A percentile compares a stretch with the other conserved stretches of the same genome.
Evolutionary conservation across 2,888 invertebrate genomes (phyloP).

Genomic region (Agriopis aurantiaria): DNA sequence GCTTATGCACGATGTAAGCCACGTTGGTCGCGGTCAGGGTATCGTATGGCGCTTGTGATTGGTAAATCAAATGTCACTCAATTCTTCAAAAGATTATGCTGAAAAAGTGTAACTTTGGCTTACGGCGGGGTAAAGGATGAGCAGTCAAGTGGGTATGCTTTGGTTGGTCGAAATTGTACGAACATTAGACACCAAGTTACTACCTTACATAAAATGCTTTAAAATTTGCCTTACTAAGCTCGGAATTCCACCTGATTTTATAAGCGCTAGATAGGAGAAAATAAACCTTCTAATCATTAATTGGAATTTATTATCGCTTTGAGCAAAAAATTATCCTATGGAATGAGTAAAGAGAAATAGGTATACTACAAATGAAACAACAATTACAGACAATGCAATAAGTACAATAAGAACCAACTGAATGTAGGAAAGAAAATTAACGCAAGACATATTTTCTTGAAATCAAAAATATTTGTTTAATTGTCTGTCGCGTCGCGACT

Average conservation of each 20-base stretch:
- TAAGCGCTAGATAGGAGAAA: conserved; percentile 11
- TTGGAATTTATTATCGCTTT: conserved; percentile 15
- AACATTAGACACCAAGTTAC: neutral
- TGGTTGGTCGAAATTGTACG: neutral
- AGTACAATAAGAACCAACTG: neutral
- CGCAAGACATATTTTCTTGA: too few relatives aligned
- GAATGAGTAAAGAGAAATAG: conserved; percentile 2
- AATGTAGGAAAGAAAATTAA: neutral
- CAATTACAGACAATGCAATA: neutral
- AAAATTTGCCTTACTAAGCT: conserved; percentile 14
- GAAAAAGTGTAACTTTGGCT: too few relatives aligned
- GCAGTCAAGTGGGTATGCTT: neutral
- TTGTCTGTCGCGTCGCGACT: too few relatives aligned
- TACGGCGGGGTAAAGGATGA: neutral
- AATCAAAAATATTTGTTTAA: too few relatives aligned
- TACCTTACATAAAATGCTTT: neutral
- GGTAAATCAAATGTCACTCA: too few relatives aligned
- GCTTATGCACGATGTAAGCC: too few relatives aligned
- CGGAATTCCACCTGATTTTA: conserved; percentile 12
- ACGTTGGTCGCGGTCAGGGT: too few relatives aligned
- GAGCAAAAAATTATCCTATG: neutral
- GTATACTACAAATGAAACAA: neutral
- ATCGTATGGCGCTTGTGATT: too few relatives aligned
- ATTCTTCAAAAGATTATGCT: too few relatives aligned
- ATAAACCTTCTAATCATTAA: conserved; percentile 5